phyloP scores from a whole-genome alignment of 2,113 vertebrate species.

The Carettochelys insculpta region DNA sequence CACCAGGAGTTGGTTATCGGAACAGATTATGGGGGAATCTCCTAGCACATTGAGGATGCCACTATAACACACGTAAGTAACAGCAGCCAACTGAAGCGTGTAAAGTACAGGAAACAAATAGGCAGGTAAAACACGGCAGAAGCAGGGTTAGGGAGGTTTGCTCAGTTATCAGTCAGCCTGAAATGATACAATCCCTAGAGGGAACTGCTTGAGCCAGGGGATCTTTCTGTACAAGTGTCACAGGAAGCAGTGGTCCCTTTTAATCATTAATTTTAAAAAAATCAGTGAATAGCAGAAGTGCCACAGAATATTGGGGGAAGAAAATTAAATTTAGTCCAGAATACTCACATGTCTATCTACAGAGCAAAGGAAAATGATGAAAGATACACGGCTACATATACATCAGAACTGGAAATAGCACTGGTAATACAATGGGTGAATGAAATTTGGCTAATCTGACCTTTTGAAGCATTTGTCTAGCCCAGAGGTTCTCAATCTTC shows the following conservation, averaged over 20 bases:
- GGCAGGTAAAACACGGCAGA: not conserved
- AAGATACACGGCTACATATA: not conserved
- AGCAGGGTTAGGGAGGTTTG: slow-evolving; percentile 8
- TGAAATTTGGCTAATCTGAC: not conserved
- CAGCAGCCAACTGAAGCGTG: slow-evolving; percentile 20
- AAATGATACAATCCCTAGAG: slow-evolving; percentile 17
- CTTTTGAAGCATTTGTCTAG: no score
- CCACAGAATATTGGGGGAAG: not conserved
- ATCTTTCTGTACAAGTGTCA: slow-evolving; percentile 35
- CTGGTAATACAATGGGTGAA: not conserved
- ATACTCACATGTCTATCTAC: not conserved
- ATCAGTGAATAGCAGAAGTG: slow-evolving; percentile 15
- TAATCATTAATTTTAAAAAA: not conserved
- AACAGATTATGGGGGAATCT: slow-evolving; percentile 33
- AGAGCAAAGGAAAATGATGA: not conserved
- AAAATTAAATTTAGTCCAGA: not conserved
- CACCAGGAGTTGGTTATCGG: not conserved
- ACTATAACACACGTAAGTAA: slow-evolving; percentile 35
- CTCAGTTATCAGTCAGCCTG: slow-evolving; percentile 22
- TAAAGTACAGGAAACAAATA: slow-evolving; percentile 28
- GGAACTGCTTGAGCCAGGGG: not conserved
- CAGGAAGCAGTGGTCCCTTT: slow-evolving; percentile 49
- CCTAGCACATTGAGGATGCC: slow-evolving; percentile 28
- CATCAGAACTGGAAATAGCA: not conserved
- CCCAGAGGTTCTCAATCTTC: no score